phyloP scores from a whole-genome alignment of 2,113 vertebrate genomes.

The Ginglymostoma cirratum region DNA sequence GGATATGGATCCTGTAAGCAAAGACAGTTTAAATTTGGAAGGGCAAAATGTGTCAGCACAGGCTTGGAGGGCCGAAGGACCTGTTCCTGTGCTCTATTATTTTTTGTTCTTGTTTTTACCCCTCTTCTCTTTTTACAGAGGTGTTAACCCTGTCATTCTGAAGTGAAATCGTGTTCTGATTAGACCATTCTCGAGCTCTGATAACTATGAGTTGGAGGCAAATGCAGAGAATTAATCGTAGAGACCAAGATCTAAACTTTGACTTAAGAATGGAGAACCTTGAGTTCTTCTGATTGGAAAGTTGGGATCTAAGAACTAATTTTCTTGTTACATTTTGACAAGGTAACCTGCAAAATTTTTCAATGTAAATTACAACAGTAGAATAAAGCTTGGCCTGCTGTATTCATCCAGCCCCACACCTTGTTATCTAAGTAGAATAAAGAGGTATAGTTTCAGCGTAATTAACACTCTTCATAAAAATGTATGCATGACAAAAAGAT shows the following conservation, averaged over 20 bases:
- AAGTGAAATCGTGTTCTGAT: not conserved
- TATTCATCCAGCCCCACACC: too few species aligned
- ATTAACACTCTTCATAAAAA: not conserved
- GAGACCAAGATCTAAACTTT: not conserved
- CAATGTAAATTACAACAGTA: not conserved
- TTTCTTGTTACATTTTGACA: not conserved
- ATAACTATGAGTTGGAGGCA: not conserved
- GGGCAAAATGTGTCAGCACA: too few species aligned
- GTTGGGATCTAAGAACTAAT: not conserved
- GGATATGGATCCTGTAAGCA: too few species aligned
- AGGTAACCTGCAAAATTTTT: not conserved
- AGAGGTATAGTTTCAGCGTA: not conserved
- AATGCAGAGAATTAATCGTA: not conserved
- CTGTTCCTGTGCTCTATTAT: too few species aligned
- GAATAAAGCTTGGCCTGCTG: too few species aligned
- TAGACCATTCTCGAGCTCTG: not conserved
- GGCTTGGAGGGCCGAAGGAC: too few species aligned
- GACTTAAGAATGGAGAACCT: not conserved
- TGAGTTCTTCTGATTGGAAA: not conserved
- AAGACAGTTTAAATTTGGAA: too few species aligned
- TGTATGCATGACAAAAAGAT: too few species aligned
- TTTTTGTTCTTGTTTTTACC: not conserved
- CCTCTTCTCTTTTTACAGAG: not conserved
- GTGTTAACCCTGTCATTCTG: not conserved
- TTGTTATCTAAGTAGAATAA: not conserved